Percentiles rank a stretch among this genome's conserved stretches.
Conservation (phyloP, 2,113 vertebrate genomes). For the Pycnonotus jocosus region DNA sequence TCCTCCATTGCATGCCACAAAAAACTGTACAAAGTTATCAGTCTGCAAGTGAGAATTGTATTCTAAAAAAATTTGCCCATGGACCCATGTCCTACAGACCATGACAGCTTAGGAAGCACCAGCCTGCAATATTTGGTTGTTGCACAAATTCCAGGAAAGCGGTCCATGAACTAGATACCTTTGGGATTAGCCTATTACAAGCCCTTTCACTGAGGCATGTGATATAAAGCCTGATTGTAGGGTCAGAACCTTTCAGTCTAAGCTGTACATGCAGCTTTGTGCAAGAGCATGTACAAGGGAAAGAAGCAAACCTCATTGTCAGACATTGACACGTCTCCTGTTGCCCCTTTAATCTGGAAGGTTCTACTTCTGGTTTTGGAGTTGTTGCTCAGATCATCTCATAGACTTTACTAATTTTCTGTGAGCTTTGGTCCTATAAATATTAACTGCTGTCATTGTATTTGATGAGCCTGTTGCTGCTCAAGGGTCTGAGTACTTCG, state of each 20-base stretch:
- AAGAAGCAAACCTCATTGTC: neutral
- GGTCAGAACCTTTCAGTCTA: neutral
- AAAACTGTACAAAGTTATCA: neutral
- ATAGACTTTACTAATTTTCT: neutral
- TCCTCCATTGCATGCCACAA: neutral
- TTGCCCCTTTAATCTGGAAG: neutral
- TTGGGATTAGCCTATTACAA: neutral
- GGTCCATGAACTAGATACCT: neutral
- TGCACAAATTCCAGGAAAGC: neutral
- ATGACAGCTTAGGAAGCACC: neutral
- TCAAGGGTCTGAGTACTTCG: neutral
- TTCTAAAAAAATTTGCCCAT: neutral
- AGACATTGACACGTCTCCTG: neutral
- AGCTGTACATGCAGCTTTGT: neutral
- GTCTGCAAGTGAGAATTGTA: neutral
- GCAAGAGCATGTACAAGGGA: neutral
- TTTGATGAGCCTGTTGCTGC: neutral
- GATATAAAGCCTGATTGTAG: neutral
- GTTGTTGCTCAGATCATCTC: neutral
- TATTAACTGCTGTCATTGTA: slow-evolving; percentile 1
- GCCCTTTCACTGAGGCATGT: neutral
- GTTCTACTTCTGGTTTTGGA: neutral
- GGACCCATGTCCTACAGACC: neutral
- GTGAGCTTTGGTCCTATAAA: slow-evolving; percentile 22
- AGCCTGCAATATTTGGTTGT: neutral